phyloP scores from a whole-genome alignment of 2,113 vertebrate species.

The Alaudala cheleensis region DNA sequence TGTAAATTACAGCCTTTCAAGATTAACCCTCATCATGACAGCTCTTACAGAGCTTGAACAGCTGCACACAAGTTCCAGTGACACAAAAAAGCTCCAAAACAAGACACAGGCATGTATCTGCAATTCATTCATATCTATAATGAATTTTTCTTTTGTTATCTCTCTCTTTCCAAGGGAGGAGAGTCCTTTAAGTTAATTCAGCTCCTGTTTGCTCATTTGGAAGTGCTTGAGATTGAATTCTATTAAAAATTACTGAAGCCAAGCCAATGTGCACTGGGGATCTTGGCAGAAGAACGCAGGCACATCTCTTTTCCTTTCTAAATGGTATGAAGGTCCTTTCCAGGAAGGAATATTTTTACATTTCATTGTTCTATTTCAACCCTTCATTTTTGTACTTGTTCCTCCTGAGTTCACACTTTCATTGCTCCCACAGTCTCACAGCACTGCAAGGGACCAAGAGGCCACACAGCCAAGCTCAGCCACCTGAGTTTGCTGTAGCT shows the following conservation, averaged over 20 bases:
- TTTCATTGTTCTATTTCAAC: not conserved
- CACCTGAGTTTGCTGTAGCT: not conserved
- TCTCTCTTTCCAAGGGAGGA: not conserved
- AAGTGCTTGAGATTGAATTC: not conserved
- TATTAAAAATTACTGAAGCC: not conserved
- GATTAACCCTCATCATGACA: not conserved
- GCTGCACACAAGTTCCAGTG: not conserved
- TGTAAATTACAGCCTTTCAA: not conserved
- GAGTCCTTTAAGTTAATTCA: not conserved
- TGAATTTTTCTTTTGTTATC: not conserved
- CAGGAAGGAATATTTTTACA: not conserved
- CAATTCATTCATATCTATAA: not conserved
- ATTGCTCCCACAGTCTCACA: not conserved
- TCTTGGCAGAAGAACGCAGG: not conserved
- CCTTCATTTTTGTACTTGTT: not conserved
- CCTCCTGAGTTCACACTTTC: not conserved
- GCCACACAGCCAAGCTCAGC: accelerated
- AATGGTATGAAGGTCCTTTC: not conserved
- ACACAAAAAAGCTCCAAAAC: not conserved
- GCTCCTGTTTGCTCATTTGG: not conserved
- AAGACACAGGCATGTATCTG: not conserved
- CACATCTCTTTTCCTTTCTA: not conserved
- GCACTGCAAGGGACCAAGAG: not conserved
- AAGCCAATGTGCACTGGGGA: not conserved
- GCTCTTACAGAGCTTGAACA: not conserved